phyloP scores from a whole-genome alignment of 2,113 vertebrate species.

The Oryzias javanicus region DNA sequence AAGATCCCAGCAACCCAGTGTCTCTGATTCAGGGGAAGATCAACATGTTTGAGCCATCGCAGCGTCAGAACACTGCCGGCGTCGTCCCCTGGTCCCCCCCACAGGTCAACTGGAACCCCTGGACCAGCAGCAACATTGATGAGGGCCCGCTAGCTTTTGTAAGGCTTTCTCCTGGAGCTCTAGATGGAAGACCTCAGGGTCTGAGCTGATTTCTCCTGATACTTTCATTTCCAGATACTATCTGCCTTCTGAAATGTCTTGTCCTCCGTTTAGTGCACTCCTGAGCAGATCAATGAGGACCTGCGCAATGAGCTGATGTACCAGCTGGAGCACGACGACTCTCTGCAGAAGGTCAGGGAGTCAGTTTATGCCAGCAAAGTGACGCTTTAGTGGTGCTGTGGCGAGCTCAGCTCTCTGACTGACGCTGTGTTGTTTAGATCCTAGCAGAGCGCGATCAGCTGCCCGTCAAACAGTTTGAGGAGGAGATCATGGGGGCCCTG shows the following conservation, averaged over 20 bases:
- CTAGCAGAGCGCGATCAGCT: conserved; percentile 81
- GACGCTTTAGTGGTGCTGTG: neutral
- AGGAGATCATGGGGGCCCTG: conserved; percentile 82
- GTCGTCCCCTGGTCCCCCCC: conserved; percentile 97
- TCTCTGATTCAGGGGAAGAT: conserved; percentile 86
- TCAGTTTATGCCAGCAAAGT: no score
- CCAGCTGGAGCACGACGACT: conserved; percentile 83
- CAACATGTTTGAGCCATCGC: conserved; percentile 89
- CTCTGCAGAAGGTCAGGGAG: conserved; percentile 80
- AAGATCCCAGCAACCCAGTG: conserved; percentile 77
- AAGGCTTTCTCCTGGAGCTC: conserved; percentile 46
- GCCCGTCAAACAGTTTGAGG: conserved; percentile 90
- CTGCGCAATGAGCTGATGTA: conserved; percentile 82
- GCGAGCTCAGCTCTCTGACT: neutral
- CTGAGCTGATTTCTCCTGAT: no score
- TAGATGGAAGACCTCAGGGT: neutral
- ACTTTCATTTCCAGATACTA: no score
- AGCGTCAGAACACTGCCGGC: conserved; percentile 81
- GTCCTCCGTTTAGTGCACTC: conserved; percentile 77
- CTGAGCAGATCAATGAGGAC: conserved; percentile 92
- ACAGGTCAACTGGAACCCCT: conserved; percentile 98
- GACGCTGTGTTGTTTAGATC: conserved; percentile 69
- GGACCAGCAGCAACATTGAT: conserved; percentile 97
- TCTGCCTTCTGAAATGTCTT: neutral
- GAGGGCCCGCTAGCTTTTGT: conserved; percentile 93